phyloP scores from a whole-genome alignment of 1,140 invertebrate genomes.

The Drosophila sucinea region DNA sequence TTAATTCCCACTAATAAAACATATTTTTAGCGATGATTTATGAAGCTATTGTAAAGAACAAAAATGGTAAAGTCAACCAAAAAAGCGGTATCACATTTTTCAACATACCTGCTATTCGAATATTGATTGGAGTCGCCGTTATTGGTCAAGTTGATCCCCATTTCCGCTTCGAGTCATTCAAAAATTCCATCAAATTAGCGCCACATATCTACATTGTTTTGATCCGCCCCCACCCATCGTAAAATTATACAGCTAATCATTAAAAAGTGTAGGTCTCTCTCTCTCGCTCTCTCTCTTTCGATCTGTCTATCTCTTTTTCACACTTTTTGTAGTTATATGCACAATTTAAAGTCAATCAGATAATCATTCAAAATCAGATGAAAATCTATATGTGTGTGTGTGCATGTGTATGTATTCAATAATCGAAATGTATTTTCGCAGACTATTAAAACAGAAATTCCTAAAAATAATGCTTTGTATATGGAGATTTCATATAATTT shows the following conservation, averaged over 20 bases:
- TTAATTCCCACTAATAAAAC: background rate
- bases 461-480: slow-evolving; percentile 10
- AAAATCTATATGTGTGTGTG: background rate
- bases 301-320: background rate
- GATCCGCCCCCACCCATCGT: slow-evolving; percentile 14
- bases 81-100: background rate
- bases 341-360: slow-evolving; percentile 47
- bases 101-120: slow-evolving; percentile 24
- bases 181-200: slow-evolving; percentile 1
- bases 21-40: background rate
- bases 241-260: slow-evolving; percentile 33
- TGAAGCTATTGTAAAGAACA: background rate
- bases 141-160: slow-evolving; percentile 33
- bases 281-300: background rate
- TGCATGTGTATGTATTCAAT: background rate
- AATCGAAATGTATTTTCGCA: background rate
- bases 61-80: background rate
- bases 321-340: slow-evolving; percentile 21
- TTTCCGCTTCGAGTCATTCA: slow-evolving; percentile 27
- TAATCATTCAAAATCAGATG: slow-evolving; percentile 47
- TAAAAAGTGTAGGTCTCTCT: background rate
- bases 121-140: slow-evolving; percentile 28
- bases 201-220: slow-evolving; percentile 9
- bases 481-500: slow-evolving; percentile 36
- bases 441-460: background rate